Base-by-base conservation (phyloP, 2,888 invertebrate genomes). In the Bugula neritina region DNA sequence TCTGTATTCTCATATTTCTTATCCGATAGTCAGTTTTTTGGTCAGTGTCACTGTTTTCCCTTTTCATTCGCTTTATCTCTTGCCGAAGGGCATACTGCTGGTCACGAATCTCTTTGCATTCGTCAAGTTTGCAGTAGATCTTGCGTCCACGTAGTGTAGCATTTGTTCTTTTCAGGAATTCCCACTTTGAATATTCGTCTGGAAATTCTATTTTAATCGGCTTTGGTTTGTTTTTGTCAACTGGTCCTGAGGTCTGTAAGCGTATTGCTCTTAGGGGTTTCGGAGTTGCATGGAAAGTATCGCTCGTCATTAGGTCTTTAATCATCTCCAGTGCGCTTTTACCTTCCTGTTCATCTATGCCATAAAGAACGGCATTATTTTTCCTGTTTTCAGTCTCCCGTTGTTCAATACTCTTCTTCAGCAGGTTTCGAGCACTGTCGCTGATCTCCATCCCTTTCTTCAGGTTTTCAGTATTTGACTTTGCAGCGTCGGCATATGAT, bases 141-240 rank as follows among this genome's bases (percentile, higher is more conserved):
- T 23, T 25, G 3, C 23, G 13, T 17, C 5, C 5, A 5, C 25
- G 5, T 23, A 55, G 5, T 3, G 23, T 5, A n/a, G 55, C 55
- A 55, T 55, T 55, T 17, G 55, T 5, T n/a, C 55, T 55, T n/a
- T 55, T 55, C 55, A 55, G 23, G 25, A 55, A 55, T 25, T 55
- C 55, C 55, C 55, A 55, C 23, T 55, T 55, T 23, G 23, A 17
- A 3, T 5, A 3, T 25, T 55, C 55, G 23, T 55, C 55, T 25
- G 21, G 17, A 55, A 55, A 55, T 25, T 55, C 55, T 23, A 55
- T 5, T 55, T 55, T 55, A 23, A 55, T n/a, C 5, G 55, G 55
- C 21, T 5, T 25, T 23, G 55, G 55, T 5, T n/a, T 55, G 23
- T 55, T 23, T 17, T 5, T 25, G 25, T 17, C 23, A 3, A 5